A percentile compares a stretch with the other conserved stretches of the same genome.
These are phyloP conservation scores for Apodemus agrarius DNA, from an alignment of 2,797 vertebrate genomes.

Conservation along the genomic window DNA sequence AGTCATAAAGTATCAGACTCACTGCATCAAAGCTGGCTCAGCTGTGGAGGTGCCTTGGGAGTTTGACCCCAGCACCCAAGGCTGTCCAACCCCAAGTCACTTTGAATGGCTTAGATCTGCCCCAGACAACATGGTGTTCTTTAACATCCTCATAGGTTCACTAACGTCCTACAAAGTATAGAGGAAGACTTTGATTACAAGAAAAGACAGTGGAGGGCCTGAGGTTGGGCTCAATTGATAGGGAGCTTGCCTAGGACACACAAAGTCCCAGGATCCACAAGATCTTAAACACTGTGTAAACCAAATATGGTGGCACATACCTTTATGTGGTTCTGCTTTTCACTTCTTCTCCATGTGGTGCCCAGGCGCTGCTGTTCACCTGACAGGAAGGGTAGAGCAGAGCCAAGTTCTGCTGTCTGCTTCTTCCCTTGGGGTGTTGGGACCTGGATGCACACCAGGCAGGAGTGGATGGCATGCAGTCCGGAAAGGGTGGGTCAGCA, in stretches of 20 bases:
- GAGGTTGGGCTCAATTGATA: not conserved
- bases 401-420: not conserved
- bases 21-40: not conserved
- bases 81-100: constrained; percentile 30
- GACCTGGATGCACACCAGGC: not conserved
- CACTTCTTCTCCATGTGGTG: not conserved
- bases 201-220: not conserved
- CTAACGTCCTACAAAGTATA: not conserved
- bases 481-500: not conserved
- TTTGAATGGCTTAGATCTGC: constrained; percentile 36
- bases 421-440: not conserved
- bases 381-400: not conserved
- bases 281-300: not conserved
- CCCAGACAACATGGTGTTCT: not conserved
- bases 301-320: not conserved
- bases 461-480: not conserved
- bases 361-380: not conserved
- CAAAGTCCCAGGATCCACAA: not conserved
- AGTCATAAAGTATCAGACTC: constrained; percentile 52
- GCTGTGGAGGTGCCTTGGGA: not conserved
- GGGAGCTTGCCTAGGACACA: not conserved
- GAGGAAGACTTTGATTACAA: not conserved
- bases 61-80: not conserved
- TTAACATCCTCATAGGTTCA: not conserved
- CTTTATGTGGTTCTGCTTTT: too few species aligned